Conservation (phyloP, 2,113 vertebrate species). For the Percina caprodes region DNA sequence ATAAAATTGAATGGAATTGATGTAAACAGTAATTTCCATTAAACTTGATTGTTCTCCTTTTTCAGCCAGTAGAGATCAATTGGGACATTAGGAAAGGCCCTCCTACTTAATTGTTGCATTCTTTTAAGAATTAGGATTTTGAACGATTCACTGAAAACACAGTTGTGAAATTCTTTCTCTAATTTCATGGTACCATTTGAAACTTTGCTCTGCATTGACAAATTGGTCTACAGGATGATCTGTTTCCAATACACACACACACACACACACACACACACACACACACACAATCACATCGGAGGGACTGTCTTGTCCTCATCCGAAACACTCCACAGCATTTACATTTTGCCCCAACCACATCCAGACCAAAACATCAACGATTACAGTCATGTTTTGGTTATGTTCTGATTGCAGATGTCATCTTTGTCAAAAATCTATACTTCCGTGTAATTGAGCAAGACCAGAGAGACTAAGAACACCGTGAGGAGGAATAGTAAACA, state of each 20-base stretch:
- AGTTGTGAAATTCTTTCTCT: conserved; percentile 21
- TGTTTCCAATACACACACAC: conserved; percentile 36
- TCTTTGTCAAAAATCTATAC: conserved; percentile 41
- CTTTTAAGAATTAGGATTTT: conserved; percentile 1
- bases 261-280: background rate
- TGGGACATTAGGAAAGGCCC: conserved; percentile 1
- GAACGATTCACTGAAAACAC: conserved; percentile 24
- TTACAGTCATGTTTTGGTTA: conserved; percentile 24
- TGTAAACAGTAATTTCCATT: background rate
- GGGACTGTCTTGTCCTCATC: conserved; percentile 29
- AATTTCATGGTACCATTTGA: conserved; percentile 36
- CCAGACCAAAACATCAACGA: conserved; percentile 36
- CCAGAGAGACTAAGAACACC: conserved; percentile 20
- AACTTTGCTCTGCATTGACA: conserved; percentile 16
- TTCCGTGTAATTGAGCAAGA: conserved; percentile 36
- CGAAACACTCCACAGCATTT: conserved; percentile 37
- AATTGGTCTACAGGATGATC: conserved; percentile 55
- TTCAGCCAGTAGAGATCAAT: background rate
- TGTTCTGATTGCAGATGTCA: conserved; percentile 48
- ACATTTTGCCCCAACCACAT: conserved; percentile 21
- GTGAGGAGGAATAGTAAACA: conserved; percentile 30
- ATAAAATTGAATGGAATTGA: no score
- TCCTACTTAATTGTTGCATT: background rate
- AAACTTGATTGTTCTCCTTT: background rate
- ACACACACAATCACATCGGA: background rate